Evolutionary conservation across 30 jellyfish, hydroid and myxozoan genomes (phyloP).

Genomic region (Cassiopea xamachana): DNA sequence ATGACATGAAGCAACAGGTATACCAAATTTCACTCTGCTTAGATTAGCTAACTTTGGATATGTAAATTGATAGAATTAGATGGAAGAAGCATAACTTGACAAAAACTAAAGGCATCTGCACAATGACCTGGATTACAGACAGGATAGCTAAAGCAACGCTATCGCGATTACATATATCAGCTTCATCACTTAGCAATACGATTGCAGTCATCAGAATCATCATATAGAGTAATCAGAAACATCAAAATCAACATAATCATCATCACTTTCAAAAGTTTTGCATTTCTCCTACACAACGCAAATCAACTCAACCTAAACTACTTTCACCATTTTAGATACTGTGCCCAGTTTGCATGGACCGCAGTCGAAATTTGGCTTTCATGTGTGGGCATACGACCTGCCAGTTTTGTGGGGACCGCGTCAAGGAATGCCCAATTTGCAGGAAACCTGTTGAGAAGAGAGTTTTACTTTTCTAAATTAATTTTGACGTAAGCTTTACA

Average conservation of each 20-base stretch:
- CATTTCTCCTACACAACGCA: no score
- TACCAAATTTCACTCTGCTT: background rate
- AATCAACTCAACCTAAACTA: background rate
- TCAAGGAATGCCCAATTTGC: conserved; percentile 90
- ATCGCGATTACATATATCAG: no score
- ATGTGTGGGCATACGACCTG: conserved; percentile 94
- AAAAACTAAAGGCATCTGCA: no score
- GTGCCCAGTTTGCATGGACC: conserved; percentile 94
- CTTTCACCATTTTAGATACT: conserved; percentile 56
- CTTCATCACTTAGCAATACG: no score
- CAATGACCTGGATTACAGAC: no score
- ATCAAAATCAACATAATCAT: background rate
- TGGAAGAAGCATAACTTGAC: no score
- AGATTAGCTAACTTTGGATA: background rate
- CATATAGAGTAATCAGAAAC: background rate
- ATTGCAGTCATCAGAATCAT: no score
- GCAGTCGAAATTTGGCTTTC: conserved; percentile 80
- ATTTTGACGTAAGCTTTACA: background rate
- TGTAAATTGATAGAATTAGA: no score
- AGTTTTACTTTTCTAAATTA: conserved; percentile 66
- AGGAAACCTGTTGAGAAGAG: conserved; percentile 84
- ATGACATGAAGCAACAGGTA: background rate
- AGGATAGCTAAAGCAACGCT: no score
- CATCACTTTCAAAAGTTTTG: no score
- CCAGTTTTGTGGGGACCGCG: conserved; percentile 93